Base-by-base conservation (phyloP, 2,888 invertebrate genomes). In the Dendrolimus pini region DNA sequence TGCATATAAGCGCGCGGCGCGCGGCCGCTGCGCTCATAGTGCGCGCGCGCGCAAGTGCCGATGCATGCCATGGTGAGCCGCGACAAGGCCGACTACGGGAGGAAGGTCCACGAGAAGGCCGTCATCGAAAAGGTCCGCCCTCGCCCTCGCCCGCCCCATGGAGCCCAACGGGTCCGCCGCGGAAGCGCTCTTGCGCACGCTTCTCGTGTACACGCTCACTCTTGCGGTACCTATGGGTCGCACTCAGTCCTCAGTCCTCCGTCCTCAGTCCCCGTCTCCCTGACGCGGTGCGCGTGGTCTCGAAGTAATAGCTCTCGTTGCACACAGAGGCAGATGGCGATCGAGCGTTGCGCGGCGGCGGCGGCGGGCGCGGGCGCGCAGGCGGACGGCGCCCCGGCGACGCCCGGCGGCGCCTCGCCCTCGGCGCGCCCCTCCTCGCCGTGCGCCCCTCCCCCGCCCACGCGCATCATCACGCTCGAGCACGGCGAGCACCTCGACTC, bases 401-500 rank as follows among this genome's bases (percentile, higher is more conserved):
- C 55, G 57, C 58, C 58, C 55, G 56, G 54, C 60, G 58, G 56
- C 12, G 9, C 47, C 12, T 47, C 47, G 47, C 47, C 59, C 55
- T 63, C 63, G 58, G 52, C 57, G 56, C 60, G 52, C 57, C 57
- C 12, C 58, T 57, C 54, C 55, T 54, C 60, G 60, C 57, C 58
- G 61, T 58, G 59, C 9, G 47, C 52, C 55, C 57, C 57, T 62
- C 64, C 57, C 66, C 61, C 93, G 61, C 89, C 92, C 70, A 85
- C 93, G 62, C 90, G 94, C 68, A 91, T 94, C 65, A 81, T 96
- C 74, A 94, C 94, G 65, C 91, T 97, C 59, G 93, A 95, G 75
- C 94, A 95, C 80, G 94, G 94, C 66, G 94, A 94, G 77, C 94
- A 96, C 80, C 93, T 93, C 67, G 96, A 96, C 85, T 94, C 94